Base-by-base conservation (phyloP, 2,113 vertebrate genomes). In the Sitta europaea region DNA sequence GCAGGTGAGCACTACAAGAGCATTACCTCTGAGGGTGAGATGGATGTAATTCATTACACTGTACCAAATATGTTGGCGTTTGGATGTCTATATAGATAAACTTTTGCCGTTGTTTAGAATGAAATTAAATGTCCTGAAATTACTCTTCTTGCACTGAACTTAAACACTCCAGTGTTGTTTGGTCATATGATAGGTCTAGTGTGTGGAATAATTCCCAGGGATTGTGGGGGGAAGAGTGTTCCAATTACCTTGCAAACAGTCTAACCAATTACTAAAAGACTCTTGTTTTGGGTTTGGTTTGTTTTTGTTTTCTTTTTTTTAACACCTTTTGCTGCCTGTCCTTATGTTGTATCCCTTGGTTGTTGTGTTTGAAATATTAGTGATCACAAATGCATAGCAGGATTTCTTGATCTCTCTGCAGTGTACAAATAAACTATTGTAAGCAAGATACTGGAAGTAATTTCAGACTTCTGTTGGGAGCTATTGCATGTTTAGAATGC, bases 381-480 rank as follows among this genome's bases (percentile, higher is more conserved):
- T 97, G 96, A 97, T 95, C 95, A 95, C 98, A 95, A 94, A 95
- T 96, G 80, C 96, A 81, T 97, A 97, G 91, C 92, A 78, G 91
- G 96, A 93, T 95, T 97, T 96, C 82, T 97, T 97, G 95, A 96
- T 96, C 74, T 92, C 86, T 88, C 86, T 92, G 92, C 93, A 92
- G 79, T 90, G 95, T 97, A 91, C 94, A 97, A 98, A 97, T 98
- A 98, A 98, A 98, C 94, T 97, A 50, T 98, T 98, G 96, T 94
- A 96, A 97, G 97, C 97, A 97, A 98, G 97, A 96, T 97, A 73
- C 80, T 96, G 93, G 97, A 97, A 96, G 94, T 88, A 97, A 86
- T 96, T 97, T 97, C 97, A 92, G 95, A 95, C 97, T 97, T 97
- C 83, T 98, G 87, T 96, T 94, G 96, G 92, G 83, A 94, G 94